A percentile compares a stretch with the other conserved stretches of the same genome.
Conservation (phyloP, 2,888 invertebrate genomes). For the Tiphia femorata region DNA sequence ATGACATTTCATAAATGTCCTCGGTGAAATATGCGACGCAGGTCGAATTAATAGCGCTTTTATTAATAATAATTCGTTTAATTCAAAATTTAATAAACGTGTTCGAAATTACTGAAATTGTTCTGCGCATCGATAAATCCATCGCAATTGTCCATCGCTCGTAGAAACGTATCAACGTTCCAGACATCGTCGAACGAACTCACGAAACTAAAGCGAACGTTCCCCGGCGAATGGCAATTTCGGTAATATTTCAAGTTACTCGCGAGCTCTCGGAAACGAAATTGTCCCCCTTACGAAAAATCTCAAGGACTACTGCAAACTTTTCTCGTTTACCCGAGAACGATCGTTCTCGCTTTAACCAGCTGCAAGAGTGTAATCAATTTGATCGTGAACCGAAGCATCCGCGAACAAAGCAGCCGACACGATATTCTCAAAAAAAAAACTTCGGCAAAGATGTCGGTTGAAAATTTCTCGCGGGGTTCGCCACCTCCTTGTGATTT, state of each 20-base stretch:
- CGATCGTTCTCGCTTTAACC: slow-evolving; percentile 43
- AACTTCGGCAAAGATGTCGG: no score
- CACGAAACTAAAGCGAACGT: no score
- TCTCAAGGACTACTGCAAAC: slow-evolving; percentile 23
- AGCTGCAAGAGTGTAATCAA: slow-evolving; percentile 6
- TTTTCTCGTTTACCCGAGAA: slow-evolving; percentile 40
- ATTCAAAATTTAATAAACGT: no score
- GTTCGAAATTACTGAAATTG: background rate
- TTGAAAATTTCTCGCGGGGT: no score
- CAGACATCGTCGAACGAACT: background rate
- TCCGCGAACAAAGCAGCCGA: slow-evolving; percentile 9
- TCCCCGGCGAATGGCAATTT: background rate
- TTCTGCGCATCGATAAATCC: background rate
- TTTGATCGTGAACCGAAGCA: slow-evolving; percentile 10
- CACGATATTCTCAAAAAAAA: no score
- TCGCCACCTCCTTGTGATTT: no score
- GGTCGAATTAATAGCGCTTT: no score
- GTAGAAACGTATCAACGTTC: background rate
- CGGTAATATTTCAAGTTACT: slow-evolving; percentile 5
- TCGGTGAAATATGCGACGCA: no score
- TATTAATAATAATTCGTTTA: no score
- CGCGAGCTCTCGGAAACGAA: slow-evolving; percentile 2
- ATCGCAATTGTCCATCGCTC: no score
- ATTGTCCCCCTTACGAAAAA: slow-evolving; percentile 30
- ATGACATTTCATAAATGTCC: no score